Evolutionary conservation across 2,113 vertebrate species (phyloP).

Genomic region (Ardeotis arabs): DNA sequence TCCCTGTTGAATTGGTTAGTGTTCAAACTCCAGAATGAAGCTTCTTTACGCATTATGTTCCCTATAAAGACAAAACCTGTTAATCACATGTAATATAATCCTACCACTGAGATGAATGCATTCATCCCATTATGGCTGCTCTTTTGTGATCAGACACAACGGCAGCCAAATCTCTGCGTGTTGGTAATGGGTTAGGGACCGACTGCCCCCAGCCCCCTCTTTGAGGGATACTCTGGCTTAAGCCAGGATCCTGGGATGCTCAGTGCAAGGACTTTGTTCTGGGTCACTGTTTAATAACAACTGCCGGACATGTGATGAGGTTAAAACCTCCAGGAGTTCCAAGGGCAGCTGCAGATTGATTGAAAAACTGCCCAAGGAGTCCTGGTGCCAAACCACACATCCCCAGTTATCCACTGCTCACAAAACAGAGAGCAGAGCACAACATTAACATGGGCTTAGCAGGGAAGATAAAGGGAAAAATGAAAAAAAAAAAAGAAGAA

Average conservation of each 20-base stretch:
- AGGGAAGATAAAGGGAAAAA: background rate
- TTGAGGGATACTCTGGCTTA: background rate
- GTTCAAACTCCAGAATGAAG: background rate
- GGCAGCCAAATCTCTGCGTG: constrained; percentile 41
- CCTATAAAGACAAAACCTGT: background rate
- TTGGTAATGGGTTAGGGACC: background rate
- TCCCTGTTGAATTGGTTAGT: background rate
- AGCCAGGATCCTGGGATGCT: background rate
- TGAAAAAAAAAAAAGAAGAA: background rate
- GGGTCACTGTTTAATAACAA: constrained; percentile 12
- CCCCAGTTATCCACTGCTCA: background rate
- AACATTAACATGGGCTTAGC: background rate
- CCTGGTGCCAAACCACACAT: background rate
- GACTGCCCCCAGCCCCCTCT: background rate
- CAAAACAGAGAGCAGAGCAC: background rate
- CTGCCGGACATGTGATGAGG: constrained; percentile 18
- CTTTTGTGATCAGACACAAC: background rate
- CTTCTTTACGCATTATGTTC: background rate
- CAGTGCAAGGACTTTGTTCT: constrained; percentile 39
- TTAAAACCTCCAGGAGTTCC: constrained; percentile 2
- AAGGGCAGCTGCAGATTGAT: constrained; percentile 1
- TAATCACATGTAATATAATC: background rate
- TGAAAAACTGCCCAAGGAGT: constrained; percentile 16
- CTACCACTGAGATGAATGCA: background rate
- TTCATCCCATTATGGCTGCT: background rate